Conservation (phyloP, 2,888 invertebrate genomes). For the Erannis defoliaria region DNA sequence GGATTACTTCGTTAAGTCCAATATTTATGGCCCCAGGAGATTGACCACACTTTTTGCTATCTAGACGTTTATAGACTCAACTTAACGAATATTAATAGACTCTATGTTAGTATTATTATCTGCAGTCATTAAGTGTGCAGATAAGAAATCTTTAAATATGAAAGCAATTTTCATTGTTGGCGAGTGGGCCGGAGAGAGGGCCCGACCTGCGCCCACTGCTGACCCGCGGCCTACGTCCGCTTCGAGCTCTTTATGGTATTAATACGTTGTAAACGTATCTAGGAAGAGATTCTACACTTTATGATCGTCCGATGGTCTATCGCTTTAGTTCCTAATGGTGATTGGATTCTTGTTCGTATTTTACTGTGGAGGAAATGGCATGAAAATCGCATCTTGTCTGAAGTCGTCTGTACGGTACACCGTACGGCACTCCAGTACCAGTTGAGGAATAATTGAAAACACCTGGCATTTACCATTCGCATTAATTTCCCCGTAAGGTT, state of each 20-base stretch:
- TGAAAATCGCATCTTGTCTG: slow-evolving; percentile 60
- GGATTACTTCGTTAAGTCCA: slow-evolving; percentile 46
- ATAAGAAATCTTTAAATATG: slow-evolving; percentile 40
- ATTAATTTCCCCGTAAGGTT: no score
- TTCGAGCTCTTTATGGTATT: slow-evolving; percentile 64
- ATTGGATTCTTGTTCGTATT: slow-evolving; percentile 60
- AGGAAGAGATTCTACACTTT: slow-evolving; percentile 68
- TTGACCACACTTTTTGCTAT: slow-evolving; percentile 27
- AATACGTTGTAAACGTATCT: slow-evolving; percentile 70
- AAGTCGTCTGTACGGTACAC: slow-evolving; percentile 23
- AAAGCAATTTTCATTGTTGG: slow-evolving; percentile 47
- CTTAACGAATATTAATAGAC: slow-evolving; percentile 19
- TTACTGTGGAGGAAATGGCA: slow-evolving; percentile 59
- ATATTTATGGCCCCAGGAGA: slow-evolving; percentile 41
- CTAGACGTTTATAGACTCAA: slow-evolving; percentile 26
- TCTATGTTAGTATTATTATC: slow-evolving; percentile 23
- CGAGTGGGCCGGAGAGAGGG: slow-evolving; percentile 32
- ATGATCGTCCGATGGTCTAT: slow-evolving; percentile 63
- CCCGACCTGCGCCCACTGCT: slow-evolving; percentile 55
- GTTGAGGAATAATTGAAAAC: slow-evolving; percentile 68
- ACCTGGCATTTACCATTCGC: no score
- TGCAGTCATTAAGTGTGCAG: slow-evolving; percentile 37
- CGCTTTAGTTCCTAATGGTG: slow-evolving; percentile 53
- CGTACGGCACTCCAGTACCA: slow-evolving; percentile 32
- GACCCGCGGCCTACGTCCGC: slow-evolving; percentile 62